Base-by-base conservation (phyloP, 2,797 vertebrate species). In the Pteronotus mesoamericanus region DNA sequence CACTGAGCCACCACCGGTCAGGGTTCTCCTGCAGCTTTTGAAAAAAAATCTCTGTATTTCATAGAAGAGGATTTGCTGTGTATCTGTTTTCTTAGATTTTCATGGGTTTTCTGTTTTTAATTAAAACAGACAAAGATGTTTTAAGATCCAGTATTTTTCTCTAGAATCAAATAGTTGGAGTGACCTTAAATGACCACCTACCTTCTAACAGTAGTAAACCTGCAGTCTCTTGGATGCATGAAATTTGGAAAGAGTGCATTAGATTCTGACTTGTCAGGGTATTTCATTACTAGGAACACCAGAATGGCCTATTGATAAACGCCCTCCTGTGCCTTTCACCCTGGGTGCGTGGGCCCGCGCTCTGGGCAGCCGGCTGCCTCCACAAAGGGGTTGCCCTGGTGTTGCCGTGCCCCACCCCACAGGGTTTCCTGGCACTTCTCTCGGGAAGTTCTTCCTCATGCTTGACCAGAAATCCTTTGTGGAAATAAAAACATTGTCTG, bases 31-130 rank as follows among this genome's bases (percentile, higher is more conserved):
- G 15, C 96, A 89, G 69, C 42, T 86, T 86, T 72, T 34, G 53
- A 24, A 59, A 46, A 46, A 69, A 24, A 8, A 2, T 79, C 83
- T 92, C 46, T 92, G 14, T 94, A 11, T 94, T 94, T 94, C 37
- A 46, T 53, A 1, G 51, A 34, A 78, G 51, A 91, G 68, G 59
- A 48, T 75, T 93, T 64, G 61, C 68, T 44, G 5, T 48, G 29
- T 21, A 21, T 94, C 57, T 24, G 22, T 66, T 86, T 16, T 92
- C 53, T 95, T 96, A 96, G 94, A 44, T 94, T 80, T 97, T 1
- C 66, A 86, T 95, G 68, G 16, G 22, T 96, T 97, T 97, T 95
- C n/a, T 69, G 82, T 68, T 87, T 97, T 96, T 79, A 87, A 59
- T 86, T 87, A 51, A 87, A 83, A n/a, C 59, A 91, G 72, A 61